phyloP scores from a whole-genome alignment of 2,888 invertebrate species.

The Bibio marci region DNA sequence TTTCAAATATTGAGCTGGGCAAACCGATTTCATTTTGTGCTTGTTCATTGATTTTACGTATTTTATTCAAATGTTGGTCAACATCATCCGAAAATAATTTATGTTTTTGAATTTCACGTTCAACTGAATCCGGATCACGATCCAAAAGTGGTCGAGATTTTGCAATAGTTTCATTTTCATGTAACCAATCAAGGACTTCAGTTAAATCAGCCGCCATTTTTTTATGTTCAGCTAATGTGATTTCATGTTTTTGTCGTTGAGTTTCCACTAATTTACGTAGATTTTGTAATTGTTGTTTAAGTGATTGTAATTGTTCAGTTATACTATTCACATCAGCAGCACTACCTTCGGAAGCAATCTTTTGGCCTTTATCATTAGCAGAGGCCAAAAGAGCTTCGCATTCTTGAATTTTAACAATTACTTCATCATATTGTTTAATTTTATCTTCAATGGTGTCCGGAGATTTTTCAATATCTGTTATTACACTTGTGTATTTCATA shows the following conservation, averaged over 20 bases:
- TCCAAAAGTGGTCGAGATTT: constrained; percentile 69
- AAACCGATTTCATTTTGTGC: constrained; percentile 60
- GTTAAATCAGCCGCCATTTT: constrained; percentile 71
- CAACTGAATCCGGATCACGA: constrained; percentile 61
- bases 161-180: constrained; percentile 62
- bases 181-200: constrained; percentile 65
- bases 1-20: constrained; percentile 64
- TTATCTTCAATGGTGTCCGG: constrained; percentile 70
- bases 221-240: constrained; percentile 72
- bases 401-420: constrained; percentile 73
- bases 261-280: constrained; percentile 68
- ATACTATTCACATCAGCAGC: constrained; percentile 74
- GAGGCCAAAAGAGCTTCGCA: constrained; percentile 75
- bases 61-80: constrained; percentile 47
- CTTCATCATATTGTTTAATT: constrained; percentile 72
- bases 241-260: constrained; percentile 73
- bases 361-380: constrained; percentile 82
- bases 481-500: constrained; percentile 68
- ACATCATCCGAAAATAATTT: constrained; percentile 49
- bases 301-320: constrained; percentile 68
- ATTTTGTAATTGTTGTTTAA: constrained; percentile 68
- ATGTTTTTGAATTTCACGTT: constrained; percentile 65
- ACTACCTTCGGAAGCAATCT: constrained; percentile 80
- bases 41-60: constrained; percentile 50
- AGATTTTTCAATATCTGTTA: constrained; percentile 69